Evolutionary conservation across 2,797 vertebrate species (phyloP).

Genomic region (Hemitrygon akajei): DNA sequence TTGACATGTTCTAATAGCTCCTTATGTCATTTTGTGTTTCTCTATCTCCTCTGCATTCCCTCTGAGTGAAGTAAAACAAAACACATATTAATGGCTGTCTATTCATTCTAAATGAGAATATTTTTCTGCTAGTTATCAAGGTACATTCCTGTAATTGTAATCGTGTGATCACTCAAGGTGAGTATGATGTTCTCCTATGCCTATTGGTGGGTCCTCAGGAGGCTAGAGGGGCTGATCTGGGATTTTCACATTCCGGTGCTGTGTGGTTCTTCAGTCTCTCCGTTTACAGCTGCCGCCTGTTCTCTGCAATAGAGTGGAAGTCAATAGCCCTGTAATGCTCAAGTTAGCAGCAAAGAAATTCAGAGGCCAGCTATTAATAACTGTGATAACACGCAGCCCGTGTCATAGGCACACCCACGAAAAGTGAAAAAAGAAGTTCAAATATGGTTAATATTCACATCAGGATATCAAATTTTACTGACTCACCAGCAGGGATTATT

Average conservation of each 20-base stretch:
- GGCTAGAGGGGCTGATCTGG: no score
- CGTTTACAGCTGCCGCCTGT: no score
- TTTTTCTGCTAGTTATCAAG: background rate
- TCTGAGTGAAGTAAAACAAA: no score
- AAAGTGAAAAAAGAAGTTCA: background rate
- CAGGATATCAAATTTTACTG: background rate
- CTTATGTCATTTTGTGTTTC: no score
- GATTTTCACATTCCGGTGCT: no score
- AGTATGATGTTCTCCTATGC: no score
- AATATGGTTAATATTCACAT: background rate
- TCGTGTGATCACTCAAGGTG: no score
- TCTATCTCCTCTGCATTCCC: no score
- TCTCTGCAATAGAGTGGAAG: no score
- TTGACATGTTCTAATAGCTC: no score
- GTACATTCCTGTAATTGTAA: background rate
- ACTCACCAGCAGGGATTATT: background rate
- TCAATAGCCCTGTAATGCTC: background rate
- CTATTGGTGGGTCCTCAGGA: no score
- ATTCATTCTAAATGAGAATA: background rate
- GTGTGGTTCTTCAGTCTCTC: no score
- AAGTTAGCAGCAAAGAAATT: background rate
- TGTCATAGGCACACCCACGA: background rate
- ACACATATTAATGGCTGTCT: background rate
- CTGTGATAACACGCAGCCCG: background rate
- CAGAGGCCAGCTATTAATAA: background rate